phyloP scores from a whole-genome alignment of 2,888 invertebrate genomes.

The Anarsia innoxiella region DNA sequence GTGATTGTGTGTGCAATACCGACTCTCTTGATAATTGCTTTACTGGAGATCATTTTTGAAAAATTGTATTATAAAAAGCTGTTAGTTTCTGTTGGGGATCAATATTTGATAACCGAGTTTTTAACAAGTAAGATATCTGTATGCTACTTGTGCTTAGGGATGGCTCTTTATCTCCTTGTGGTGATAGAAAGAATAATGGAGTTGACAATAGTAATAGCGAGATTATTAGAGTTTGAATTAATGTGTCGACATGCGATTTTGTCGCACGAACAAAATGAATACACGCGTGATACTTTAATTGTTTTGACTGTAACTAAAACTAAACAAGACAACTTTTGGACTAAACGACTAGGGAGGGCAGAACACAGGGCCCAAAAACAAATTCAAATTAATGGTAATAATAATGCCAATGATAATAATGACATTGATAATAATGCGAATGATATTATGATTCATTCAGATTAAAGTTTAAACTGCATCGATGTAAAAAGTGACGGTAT shows the following conservation, averaged over 20 bases:
- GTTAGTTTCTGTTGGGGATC: slow-evolving; percentile 26
- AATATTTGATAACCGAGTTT: slow-evolving; percentile 31
- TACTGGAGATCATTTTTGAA: slow-evolving; percentile 39
- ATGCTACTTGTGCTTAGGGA: slow-evolving; percentile 32
- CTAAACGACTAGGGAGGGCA: no score
- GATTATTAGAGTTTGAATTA: slow-evolving; percentile 49
- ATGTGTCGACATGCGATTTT: slow-evolving; percentile 46
- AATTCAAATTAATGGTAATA: no score
- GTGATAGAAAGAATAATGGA: slow-evolving; percentile 40
- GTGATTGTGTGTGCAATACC: slow-evolving; percentile 21
- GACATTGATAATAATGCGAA: no score
- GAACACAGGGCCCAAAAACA: no score
- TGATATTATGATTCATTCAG: no score
- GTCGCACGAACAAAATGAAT: no score
- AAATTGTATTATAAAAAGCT: slow-evolving; percentile 24
- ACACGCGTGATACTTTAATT: no score
- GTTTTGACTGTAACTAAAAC: no score
- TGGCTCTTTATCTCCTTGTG: slow-evolving; percentile 35
- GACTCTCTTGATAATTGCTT: slow-evolving; percentile 28
- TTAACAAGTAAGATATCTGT: slow-evolving; percentile 33
- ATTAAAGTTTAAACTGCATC: no score
- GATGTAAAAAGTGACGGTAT: no score
- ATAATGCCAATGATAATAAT: no score
- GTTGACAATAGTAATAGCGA: slow-evolving; percentile 35
- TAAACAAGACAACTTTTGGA: no score